These are phyloP conservation scores for Heteromurus nitidus DNA, from an alignment of 2,888 invertebrate genomes.

Conservation along the genomic window DNA sequence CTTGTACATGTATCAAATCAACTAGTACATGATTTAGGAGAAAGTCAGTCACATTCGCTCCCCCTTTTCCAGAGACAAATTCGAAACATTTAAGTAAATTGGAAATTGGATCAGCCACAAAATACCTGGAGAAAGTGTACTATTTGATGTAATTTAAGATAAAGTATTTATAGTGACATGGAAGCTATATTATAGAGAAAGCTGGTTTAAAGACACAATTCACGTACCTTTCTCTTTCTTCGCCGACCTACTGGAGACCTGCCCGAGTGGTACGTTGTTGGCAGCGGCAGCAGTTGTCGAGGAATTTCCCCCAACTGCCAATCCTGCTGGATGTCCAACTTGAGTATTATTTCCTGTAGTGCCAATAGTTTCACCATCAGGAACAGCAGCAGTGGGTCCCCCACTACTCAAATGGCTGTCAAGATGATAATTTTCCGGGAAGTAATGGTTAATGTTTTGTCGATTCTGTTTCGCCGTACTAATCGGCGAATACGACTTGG, in stretches of 20 bases:
- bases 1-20: too few species aligned
- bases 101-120: constrained; percentile 61
- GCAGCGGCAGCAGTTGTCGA: constrained; percentile 56
- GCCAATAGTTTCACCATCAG: constrained; percentile 48
- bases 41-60: constrained; percentile 38
- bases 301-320: constrained; percentile 56
- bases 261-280: constrained; percentile 59
- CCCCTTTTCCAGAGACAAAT: constrained; percentile 18
- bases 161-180: constrained; percentile 18
- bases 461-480: constrained; percentile 64
- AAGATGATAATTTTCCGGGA: constrained; percentile 61
- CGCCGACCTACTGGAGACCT: constrained; percentile 61
- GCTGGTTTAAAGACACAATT: not conserved
- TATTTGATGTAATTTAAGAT: constrained; percentile 38
- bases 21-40: constrained; percentile 5
- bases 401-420: constrained; percentile 59
- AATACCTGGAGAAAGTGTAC: constrained; percentile 35
- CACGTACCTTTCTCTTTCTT: constrained; percentile 64
- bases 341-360: constrained; percentile 56
- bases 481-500: constrained; percentile 71
- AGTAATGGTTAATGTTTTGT: constrained; percentile 63
- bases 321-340: constrained; percentile 56
- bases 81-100: constrained; percentile 60
- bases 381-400: not conserved
- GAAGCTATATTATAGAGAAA: too few species aligned